A percentile compares a stretch with the other conserved stretches of the same genome.
These are phyloP conservation scores for Diplodus sargus DNA, from an alignment of 2,797 vertebrate species.

Conservation along the genomic window DNA sequence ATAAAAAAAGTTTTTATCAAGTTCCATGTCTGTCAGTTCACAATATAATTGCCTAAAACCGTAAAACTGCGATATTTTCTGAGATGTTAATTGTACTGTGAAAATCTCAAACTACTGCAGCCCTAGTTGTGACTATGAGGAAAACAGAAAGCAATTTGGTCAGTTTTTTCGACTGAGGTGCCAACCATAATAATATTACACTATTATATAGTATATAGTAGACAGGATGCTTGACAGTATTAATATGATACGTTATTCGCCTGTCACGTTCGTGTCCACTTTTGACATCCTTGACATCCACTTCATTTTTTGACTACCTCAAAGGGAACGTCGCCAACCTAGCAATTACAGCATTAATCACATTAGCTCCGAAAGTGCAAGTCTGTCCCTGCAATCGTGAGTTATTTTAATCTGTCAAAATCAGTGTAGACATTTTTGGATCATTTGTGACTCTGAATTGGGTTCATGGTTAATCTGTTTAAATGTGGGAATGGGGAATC, in stretches of 20 bases:
- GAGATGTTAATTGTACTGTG: no score
- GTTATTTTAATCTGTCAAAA: conserved; percentile 10
- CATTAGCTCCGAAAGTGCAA: conserved; percentile 3
- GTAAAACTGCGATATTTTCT: no score
- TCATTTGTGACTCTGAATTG: neutral
- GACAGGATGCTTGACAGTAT: no score
- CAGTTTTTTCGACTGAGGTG: no score
- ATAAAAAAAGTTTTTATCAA: no score
- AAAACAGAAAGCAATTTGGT: no score
- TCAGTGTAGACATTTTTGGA: neutral
- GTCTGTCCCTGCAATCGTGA: neutral
- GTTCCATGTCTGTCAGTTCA: no score
- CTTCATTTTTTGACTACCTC: conserved; percentile 2
- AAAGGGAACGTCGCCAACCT: conserved; percentile 31
- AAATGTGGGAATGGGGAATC: neutral
- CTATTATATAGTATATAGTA: no score
- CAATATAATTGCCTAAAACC: no score
- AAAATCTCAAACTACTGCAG: no score
- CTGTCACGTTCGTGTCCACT: neutral
- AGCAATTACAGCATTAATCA: conserved; percentile 21
- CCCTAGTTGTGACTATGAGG: no score
- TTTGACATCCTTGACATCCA: conserved; percentile 1
- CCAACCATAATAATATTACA: no score
- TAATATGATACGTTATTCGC: neutral
- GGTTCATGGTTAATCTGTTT: neutral